These are phyloP conservation scores for Dicaeum eximium DNA, from an alignment of 2,113 vertebrate species.

Conservation along the genomic window DNA sequence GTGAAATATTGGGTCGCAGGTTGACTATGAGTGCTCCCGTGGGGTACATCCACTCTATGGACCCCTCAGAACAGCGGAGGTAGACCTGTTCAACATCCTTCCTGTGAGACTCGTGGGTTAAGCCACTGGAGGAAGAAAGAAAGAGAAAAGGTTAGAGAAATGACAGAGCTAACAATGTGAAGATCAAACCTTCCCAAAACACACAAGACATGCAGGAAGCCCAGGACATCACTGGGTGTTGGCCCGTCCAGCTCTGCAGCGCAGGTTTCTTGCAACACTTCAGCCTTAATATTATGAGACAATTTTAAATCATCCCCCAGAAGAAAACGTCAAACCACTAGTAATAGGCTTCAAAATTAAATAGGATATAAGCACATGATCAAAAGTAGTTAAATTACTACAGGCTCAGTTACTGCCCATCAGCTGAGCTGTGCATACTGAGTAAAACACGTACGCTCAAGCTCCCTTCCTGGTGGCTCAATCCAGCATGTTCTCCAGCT, in stretches of 20 bases:
- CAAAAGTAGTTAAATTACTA: conserved; percentile 35
- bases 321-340: neutral
- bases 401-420: neutral
- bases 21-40: conserved; percentile 95
- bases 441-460: neutral
- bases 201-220: neutral
- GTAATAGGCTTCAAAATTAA: conserved; percentile 17
- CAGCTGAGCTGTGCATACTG: conserved; percentile 2
- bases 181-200: conserved; percentile 7
- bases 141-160: conserved; percentile 5
- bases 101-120: conserved; percentile 90
- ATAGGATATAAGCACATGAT: conserved; percentile 31
- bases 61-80: conserved; percentile 90
- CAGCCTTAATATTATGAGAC: neutral
- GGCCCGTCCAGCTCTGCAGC: neutral
- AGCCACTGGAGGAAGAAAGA: conserved; percentile 74
- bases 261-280: neutral
- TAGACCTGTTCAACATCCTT: conserved; percentile 98
- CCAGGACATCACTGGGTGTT: neutral
- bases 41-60: conserved; percentile 95
- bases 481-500: neutral
- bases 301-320: neutral
- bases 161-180: neutral
- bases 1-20: conserved; percentile 86
- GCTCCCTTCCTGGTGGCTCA: conserved; percentile 1